Evolutionary conservation across 23 tunicate species (phyloP).

Genomic region (Trididemnum nubilum): DNA sequence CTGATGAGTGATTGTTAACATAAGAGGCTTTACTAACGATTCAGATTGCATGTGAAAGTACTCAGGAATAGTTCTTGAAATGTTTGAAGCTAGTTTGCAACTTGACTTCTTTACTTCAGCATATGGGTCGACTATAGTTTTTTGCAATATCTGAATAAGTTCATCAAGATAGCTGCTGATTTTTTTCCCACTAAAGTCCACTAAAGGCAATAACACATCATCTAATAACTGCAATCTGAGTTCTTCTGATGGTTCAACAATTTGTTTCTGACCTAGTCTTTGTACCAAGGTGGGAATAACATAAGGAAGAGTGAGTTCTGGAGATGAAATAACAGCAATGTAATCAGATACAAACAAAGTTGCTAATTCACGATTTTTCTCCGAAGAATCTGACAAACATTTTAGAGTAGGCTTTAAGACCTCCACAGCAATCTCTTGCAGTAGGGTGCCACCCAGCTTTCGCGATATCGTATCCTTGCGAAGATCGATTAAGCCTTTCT

Average conservation of each 20-base stretch:
- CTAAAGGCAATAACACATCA: constrained; percentile 35
- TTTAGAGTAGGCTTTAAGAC: constrained; percentile 79
- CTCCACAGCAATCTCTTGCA: constrained; percentile 68
- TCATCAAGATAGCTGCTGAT: constrained; percentile 81
- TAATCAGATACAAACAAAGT: constrained; percentile 59
- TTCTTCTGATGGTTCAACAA: constrained; percentile 86
- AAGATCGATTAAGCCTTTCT: constrained; percentile 74
- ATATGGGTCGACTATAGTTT: constrained; percentile 80
- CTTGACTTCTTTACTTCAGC: constrained; percentile 82
- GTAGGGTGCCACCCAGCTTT: constrained; percentile 71
- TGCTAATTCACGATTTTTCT: constrained; percentile 81
- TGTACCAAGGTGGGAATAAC: constrained; percentile 72
- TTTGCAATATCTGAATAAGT: constrained; percentile 69
- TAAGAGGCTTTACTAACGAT: constrained; percentile 72
- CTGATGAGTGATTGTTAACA: constrained; percentile 86
- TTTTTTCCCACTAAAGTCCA: constrained; percentile 79
- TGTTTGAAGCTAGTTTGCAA: constrained; percentile 58
- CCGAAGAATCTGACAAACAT: constrained; percentile 88
- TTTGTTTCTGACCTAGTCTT: constrained; percentile 85
- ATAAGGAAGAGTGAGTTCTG: constrained; percentile 56
- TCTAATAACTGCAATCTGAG: constrained; percentile 52
- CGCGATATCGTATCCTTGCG: constrained; percentile 78
- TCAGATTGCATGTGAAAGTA: constrained; percentile 95
- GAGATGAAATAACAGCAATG: constrained; percentile 59
- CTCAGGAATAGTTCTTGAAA: constrained; percentile 77